A percentile compares a stretch with the other conserved stretches of the same genome.
phyloP scores from a whole-genome alignment of 2,888 invertebrate species.

The Mythimna loreyi region DNA sequence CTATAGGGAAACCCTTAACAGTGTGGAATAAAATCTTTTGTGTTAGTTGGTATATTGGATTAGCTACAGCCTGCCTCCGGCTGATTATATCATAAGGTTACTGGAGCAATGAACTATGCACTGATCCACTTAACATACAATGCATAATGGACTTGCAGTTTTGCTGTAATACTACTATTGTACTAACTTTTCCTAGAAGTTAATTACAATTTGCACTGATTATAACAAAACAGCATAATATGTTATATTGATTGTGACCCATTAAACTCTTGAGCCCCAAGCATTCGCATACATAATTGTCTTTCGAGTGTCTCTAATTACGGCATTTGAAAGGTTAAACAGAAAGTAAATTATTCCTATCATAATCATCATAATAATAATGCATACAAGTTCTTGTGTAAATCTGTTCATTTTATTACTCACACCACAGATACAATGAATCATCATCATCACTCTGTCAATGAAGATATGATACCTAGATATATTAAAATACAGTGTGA shows the following conservation, averaged over 20 bases:
- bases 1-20: background rate
- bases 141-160: slow-evolving; percentile 15
- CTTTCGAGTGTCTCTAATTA: too few relatives aligned
- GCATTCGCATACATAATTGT: too few relatives aligned
- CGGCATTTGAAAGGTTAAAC: too few relatives aligned
- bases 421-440: slow-evolving; percentile 31
- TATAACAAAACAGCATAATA: background rate
- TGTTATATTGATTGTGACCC: background rate
- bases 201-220: background rate
- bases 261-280: too few relatives aligned
- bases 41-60: slow-evolving; percentile 44
- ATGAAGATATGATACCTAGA: slow-evolving; percentile 20
- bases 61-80: slow-evolving; percentile 38
- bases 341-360: background rate
- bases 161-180: background rate
- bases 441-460: slow-evolving; percentile 32
- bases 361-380: slow-evolving; percentile 9
- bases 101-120: slow-evolving; percentile 65
- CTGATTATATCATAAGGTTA: slow-evolving; percentile 63
- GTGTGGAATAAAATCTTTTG: background rate
- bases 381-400: slow-evolving; percentile 2
- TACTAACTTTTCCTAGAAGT: background rate
- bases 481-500: slow-evolving; percentile 29
- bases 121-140: slow-evolving; percentile 55
- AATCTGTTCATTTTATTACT: slow-evolving; percentile 20